Evolutionary conservation across 2,797 vertebrate species (phyloP).

Genomic region (Lutra lutra): DNA sequence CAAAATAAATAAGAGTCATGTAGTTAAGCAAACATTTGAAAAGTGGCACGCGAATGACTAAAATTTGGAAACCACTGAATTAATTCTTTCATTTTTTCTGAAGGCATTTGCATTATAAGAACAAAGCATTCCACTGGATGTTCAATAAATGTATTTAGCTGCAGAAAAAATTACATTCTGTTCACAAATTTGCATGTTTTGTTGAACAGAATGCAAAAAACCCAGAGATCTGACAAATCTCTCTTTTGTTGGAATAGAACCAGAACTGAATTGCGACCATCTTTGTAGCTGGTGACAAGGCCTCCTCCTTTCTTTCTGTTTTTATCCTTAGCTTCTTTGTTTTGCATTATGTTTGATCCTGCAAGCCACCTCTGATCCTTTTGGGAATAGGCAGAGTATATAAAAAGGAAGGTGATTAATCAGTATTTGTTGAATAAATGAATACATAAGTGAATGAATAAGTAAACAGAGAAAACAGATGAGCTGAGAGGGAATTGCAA

Average conservation of each 20-base stretch:
- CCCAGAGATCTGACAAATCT: not conserved
- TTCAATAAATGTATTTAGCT: not conserved
- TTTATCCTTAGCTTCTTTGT: not conserved
- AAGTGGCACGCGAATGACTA: not conserved
- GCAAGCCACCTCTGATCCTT: conserved; percentile 29
- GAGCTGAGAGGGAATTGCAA: not conserved
- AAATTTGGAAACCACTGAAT: not conserved
- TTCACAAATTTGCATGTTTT: not conserved
- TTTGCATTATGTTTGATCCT: conserved; percentile 59
- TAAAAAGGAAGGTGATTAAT: conserved; percentile 72
- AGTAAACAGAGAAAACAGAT: conserved; percentile 56
- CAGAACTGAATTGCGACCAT: not conserved
- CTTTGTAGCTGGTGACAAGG: not conserved
- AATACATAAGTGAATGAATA: conserved; percentile 71
- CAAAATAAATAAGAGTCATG: not conserved
- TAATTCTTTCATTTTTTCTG: conserved; percentile 42
- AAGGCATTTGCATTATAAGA: not conserved
- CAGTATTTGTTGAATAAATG: conserved; percentile 76
- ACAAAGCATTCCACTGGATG: not conserved
- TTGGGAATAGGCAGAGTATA: conserved; percentile 53
- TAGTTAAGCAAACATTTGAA: not conserved
- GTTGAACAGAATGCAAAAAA: conserved; percentile 37
- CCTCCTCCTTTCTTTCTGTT: not conserved
- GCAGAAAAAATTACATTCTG: not conserved
- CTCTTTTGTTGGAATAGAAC: not conserved